Evolutionary conservation across 2,797 vertebrate genomes (phyloP), one percentile per base, ranked within the genome.

Genomic region (Podarcis lilfordi): DNA sequence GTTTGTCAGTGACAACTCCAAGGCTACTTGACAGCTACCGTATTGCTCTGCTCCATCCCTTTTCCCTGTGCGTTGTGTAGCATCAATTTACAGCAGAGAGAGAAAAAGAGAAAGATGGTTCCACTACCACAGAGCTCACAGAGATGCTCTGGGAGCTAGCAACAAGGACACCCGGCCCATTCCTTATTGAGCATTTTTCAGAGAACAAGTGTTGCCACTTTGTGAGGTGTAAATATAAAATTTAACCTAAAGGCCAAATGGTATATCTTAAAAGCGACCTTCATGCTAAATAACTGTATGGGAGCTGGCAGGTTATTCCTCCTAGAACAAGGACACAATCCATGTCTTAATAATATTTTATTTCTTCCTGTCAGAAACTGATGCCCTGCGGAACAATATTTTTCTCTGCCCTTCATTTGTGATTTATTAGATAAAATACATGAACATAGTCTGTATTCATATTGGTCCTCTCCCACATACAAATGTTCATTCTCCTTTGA

Each of bases 231-330:
- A 82, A 82, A 88, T 77, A 78, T 82, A 59, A 88, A 80, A 59
- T 90, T 85, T 77, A 90, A 71, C 71, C 77, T 68, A 84, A 84
- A 90, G 82, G 72, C 64, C 66, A 82, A 82, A 77, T 25, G 80
- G 21, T 40, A n/a, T 80, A 23, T 85, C 78, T 88, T 75, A 35
- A 78, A 68, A 71, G 32, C 32, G 64, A 90, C 89, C 45, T 90
- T 81, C 86, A 77, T 32, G 59, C 76, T 85, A 81, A 90, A 81
- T 88, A 82, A 88, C 88, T 68, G 66, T 80, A 64, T 43, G 13
- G 55, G 66, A 83, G 6, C 25, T 61, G 79, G 77, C 45, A 88
- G 29, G 17, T 27, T 88, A 84, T 85, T 87, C 40, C 69, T 90
- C 32, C 35, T 81, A 32, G 29, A 59, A 87, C 40, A 81, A 84